Conservation (phyloP, 2,888 invertebrate genomes). For the Drosophila mercatorum region DNA sequence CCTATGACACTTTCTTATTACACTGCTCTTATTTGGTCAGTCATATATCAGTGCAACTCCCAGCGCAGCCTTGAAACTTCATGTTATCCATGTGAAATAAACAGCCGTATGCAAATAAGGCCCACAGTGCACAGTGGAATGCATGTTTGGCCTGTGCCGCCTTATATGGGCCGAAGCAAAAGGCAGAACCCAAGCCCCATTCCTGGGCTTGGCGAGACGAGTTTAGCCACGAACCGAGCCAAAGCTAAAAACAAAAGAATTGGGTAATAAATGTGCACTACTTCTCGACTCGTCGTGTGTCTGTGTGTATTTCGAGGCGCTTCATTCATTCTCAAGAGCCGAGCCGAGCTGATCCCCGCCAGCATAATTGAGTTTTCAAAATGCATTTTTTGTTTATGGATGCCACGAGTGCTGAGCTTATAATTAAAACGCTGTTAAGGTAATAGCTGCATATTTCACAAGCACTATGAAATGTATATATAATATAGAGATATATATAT, state of each 20-base stretch:
- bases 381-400: constrained; percentile 54
- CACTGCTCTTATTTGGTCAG: neutral
- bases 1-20: neutral
- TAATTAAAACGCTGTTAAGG: constrained; percentile 60
- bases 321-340: constrained; percentile 27
- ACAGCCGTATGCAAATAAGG: constrained; percentile 4
- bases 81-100: neutral
- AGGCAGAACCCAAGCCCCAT: constrained; percentile 36
- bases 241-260: constrained; percentile 39
- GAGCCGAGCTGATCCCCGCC: neutral
- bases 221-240: neutral
- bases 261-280: constrained; percentile 47
- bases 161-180: constrained; percentile 24
- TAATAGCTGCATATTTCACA: constrained; percentile 54
- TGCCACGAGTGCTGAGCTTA: constrained; percentile 38
- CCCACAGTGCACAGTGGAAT: neutral
- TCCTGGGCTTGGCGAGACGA: constrained; percentile 46
- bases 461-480: constrained; percentile 15
- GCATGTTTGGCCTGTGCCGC: constrained; percentile 7
- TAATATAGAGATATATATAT: neutral
- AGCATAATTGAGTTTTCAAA: constrained; percentile 64
- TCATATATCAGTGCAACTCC: no score
- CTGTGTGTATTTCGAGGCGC: constrained; percentile 15
- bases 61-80: constrained; percentile 18
- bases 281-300: constrained; percentile 1